Evolutionary conservation across 2,888 invertebrate genomes (phyloP).

Genomic region (Diogma glabrata): DNA sequence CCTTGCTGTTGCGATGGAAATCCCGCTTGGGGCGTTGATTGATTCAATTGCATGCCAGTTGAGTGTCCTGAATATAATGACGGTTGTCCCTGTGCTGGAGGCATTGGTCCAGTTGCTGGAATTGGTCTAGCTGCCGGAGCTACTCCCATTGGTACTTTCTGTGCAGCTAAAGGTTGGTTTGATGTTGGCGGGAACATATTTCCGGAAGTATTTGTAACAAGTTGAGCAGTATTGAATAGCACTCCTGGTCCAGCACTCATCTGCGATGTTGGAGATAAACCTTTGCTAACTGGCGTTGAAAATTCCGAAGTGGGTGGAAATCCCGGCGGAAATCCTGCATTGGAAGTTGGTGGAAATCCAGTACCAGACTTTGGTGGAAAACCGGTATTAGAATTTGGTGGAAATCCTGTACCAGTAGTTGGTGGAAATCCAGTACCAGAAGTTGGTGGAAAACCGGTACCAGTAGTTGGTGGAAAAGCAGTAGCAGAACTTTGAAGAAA

Average conservation of each 20-base stretch:
- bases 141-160: too few relatives aligned
- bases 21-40: constrained; percentile 17
- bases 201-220: too few relatives aligned
- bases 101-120: neutral
- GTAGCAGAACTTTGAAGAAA: neutral
- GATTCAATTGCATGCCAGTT: constrained; percentile 19
- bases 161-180: too few relatives aligned
- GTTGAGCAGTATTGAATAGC: too few relatives aligned
- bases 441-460: neutral
- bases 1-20: constrained; percentile 1
- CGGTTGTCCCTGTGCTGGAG: constrained; percentile 2
- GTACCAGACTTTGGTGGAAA: neutral
- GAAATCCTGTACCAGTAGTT: neutral
- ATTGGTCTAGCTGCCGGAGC: neutral
- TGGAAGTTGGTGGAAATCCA: neutral
- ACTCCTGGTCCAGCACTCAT: too few relatives aligned
- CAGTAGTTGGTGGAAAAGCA: neutral
- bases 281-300: too few relatives aligned
- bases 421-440: neutral
- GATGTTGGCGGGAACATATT: too few relatives aligned
- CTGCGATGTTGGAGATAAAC: too few relatives aligned
- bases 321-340: neutral
- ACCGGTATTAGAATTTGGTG: neutral
- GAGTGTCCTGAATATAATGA: too few relatives aligned
- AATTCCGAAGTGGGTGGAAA: neutral